Percentiles rank a stretch among this genome's conserved stretches.
phyloP scores from a whole-genome alignment of 1,140 invertebrate genomes.

The Caerostris darwini region DNA sequence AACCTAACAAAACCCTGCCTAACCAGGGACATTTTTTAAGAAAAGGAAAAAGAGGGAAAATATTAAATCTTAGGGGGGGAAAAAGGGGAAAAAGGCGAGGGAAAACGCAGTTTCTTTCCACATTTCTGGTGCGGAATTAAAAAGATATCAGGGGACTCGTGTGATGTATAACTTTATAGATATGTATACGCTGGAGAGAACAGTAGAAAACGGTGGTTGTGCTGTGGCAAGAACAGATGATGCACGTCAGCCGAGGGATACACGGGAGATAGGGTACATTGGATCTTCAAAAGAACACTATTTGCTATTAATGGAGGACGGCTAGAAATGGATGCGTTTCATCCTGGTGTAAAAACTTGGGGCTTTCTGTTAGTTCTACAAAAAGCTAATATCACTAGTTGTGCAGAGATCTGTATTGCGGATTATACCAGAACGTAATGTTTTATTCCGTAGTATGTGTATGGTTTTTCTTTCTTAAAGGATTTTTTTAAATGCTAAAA shows the following conservation, averaged over 20 bases:
- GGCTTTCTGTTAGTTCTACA: neutral
- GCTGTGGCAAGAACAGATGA: constrained; percentile 40
- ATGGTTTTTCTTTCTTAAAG: neutral
- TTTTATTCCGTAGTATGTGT: neutral
- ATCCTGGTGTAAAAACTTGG: constrained; percentile 1
- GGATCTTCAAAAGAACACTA: constrained; percentile 4
- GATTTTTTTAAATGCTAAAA: no score
- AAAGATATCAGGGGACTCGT: constrained; percentile 44
- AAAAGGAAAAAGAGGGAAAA: neutral
- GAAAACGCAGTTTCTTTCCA: neutral
- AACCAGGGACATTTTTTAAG: neutral
- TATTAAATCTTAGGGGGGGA: neutral
- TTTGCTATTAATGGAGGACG: constrained; percentile 38
- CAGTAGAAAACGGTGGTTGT: constrained; percentile 12
- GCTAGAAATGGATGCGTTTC: neutral
- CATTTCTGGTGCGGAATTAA: constrained; percentile 31
- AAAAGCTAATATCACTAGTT: constrained; percentile 16
- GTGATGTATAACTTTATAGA: constrained; percentile 39
- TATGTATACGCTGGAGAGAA: constrained; percentile 38
- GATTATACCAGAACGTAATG: neutral
- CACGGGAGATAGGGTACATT: constrained; percentile 24
- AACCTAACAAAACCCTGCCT: neutral
- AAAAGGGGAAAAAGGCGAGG: neutral
- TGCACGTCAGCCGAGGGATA: neutral
- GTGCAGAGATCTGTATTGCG: neutral